Conservation (phyloP, 2,797 vertebrate genomes). For the Sebastes cheni region DNA sequence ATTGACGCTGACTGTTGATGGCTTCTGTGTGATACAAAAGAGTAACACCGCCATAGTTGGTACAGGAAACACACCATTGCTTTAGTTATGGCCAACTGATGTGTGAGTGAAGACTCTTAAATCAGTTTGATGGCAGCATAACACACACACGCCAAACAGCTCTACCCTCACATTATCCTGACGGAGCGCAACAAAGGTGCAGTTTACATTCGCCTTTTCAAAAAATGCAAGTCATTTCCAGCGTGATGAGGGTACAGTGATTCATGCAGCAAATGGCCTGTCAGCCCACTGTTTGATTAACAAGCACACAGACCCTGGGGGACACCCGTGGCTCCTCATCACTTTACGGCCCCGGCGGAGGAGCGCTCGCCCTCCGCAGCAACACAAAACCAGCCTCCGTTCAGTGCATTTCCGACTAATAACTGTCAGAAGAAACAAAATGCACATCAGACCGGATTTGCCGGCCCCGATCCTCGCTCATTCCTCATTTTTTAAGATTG, state of each 20-base stretch:
- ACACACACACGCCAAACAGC: neutral
- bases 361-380: constrained; percentile 18
- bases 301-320: constrained; percentile 61
- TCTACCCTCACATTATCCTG: neutral
- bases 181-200: constrained; percentile 38
- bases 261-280: constrained; percentile 73
- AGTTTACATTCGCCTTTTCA: constrained; percentile 29
- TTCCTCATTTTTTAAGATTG: constrained; percentile 43
- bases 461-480: neutral
- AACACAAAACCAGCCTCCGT: constrained; percentile 9
- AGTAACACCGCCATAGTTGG: neutral
- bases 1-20: constrained; percentile 7
- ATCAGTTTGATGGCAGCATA: constrained; percentile 10
- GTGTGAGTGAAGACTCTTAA: constrained; percentile 2
- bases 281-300: constrained; percentile 75
- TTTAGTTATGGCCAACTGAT: constrained; percentile 17
- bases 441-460: constrained; percentile 23
- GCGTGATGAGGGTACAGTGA: constrained; percentile 61
- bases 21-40: neutral
- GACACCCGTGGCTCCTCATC: constrained; percentile 60
- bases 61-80: neutral
- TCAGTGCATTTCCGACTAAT: constrained; percentile 29
- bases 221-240: constrained; percentile 66
- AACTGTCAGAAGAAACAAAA: constrained; percentile 54
- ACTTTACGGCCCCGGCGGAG: constrained; percentile 33